Conservation (phyloP, 1,140 invertebrate species). For the Ips typographus region DNA sequence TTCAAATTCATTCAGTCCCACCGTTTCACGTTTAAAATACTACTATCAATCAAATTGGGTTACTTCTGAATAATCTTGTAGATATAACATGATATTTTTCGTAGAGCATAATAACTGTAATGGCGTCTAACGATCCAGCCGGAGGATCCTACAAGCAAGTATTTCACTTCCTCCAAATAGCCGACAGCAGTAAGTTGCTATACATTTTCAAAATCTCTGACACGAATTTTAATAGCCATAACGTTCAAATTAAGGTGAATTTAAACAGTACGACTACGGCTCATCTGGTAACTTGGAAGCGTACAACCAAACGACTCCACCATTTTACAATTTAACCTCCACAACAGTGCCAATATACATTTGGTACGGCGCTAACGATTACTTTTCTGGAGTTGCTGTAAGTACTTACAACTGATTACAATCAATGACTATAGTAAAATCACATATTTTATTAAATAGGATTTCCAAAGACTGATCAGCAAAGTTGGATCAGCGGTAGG, state of each 20-base stretch:
- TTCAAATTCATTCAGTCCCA: no score
- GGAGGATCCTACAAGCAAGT: conserved; percentile 10
- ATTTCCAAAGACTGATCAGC: conserved; percentile 8
- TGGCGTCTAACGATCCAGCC: conserved; percentile 12
- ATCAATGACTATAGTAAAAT: neutral
- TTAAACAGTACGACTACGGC: conserved; percentile 3
- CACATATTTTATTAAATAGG: conserved; percentile 3
- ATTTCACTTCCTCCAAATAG: conserved; percentile 11
- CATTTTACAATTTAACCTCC: conserved; percentile 6
- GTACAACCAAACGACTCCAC: conserved; percentile 3
- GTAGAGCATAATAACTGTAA: conserved; percentile 6
- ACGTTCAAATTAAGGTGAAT: neutral
- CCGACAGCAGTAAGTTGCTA: conserved; percentile 6
- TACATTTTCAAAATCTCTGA: neutral
- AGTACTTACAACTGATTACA: neutral
- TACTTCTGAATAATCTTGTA: neutral
- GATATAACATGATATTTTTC: neutral
- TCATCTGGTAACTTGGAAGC: neutral
- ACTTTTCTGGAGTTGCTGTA: conserved; percentile 3
- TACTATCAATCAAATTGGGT: neutral
- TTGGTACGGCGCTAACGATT: conserved; percentile 15
- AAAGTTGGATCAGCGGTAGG: conserved; percentile 1
- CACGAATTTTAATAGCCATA: neutral
- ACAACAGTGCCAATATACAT: neutral
- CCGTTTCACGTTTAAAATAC: neutral